These are phyloP conservation scores for Trichopoda pennipes DNA, from an alignment of 2,888 invertebrate species.

Conservation along the genomic window DNA sequence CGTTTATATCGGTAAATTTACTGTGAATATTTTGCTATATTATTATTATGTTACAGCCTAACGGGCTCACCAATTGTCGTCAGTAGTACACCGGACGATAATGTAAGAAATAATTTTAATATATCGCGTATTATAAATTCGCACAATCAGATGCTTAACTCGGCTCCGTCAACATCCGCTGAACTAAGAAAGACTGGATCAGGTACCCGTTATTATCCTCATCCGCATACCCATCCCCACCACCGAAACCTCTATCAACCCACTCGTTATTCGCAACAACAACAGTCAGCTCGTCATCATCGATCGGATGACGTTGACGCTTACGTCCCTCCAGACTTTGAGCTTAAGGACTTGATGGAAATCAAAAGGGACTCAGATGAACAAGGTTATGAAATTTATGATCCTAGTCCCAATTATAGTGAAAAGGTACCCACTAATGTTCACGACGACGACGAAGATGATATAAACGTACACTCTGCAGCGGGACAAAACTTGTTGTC, in stretches of 20 bases:
- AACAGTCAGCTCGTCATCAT: constrained; percentile 44
- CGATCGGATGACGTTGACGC: constrained; percentile 70
- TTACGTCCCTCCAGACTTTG: constrained; percentile 76
- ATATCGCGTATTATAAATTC: constrained; percentile 72
- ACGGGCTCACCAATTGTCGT: constrained; percentile 77
- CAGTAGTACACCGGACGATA: constrained; percentile 78
- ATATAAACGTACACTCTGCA: constrained; percentile 69
- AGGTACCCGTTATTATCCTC: constrained; percentile 69
- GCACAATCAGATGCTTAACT: constrained; percentile 72
- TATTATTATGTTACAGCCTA: constrained; percentile 70
- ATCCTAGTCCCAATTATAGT: constrained; percentile 77
- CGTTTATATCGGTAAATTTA: constrained; percentile 7
- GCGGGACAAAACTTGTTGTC: constrained; percentile 75
- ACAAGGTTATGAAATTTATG: constrained; percentile 76
- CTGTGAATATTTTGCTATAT: not conserved
- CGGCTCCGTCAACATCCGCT: constrained; percentile 76
- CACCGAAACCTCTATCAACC: constrained; percentile 64
- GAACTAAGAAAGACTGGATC: constrained; percentile 63
- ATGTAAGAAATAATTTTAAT: constrained; percentile 73
- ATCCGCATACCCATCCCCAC: constrained; percentile 63
- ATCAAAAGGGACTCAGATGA: constrained; percentile 70
- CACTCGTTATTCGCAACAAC: constrained; percentile 59
- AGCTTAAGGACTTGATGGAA: constrained; percentile 60
- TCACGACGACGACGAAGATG: constrained; percentile 70
- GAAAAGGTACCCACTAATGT: constrained; percentile 71